Conservation (phyloP, 2,888 invertebrate genomes). For the Erebia palarica region DNA sequence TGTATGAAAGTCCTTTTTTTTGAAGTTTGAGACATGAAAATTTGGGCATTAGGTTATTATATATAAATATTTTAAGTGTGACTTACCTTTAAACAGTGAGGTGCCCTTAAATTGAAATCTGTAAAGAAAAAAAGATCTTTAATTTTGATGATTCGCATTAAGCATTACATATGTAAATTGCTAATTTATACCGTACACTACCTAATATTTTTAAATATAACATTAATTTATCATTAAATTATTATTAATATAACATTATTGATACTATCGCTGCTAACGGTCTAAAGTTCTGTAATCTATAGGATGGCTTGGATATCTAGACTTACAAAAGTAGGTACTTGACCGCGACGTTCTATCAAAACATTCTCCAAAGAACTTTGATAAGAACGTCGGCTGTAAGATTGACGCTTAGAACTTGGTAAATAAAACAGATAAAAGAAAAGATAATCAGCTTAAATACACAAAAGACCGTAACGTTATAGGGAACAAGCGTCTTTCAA, state of each 20-base stretch:
- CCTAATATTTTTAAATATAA: no score
- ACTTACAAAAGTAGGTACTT: neutral
- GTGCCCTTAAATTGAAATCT: slow-evolving; percentile 12
- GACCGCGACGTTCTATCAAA: no score
- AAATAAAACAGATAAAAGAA: neutral
- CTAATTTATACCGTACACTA: no score
- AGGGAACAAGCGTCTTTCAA: slow-evolving; percentile 17
- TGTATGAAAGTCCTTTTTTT: no score
- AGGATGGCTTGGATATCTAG: no score
- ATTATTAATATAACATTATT: no score
- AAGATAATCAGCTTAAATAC: neutral
- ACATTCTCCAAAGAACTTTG: neutral
- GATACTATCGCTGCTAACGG: no score
- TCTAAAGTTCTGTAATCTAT: no score
- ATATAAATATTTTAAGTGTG: neutral
- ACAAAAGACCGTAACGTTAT: slow-evolving; percentile 10
- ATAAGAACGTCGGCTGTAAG: neutral
- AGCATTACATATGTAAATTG: neutral
- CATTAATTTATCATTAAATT: no score
- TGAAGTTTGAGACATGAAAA: no score
- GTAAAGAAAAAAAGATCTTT: neutral
- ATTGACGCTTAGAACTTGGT: neutral
- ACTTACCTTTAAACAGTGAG: slow-evolving; percentile 11
- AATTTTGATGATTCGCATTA: neutral
- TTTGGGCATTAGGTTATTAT: no score